phyloP scores from a whole-genome alignment of 35 echinoderm and acorn worm species.

The Diadema setosum region DNA sequence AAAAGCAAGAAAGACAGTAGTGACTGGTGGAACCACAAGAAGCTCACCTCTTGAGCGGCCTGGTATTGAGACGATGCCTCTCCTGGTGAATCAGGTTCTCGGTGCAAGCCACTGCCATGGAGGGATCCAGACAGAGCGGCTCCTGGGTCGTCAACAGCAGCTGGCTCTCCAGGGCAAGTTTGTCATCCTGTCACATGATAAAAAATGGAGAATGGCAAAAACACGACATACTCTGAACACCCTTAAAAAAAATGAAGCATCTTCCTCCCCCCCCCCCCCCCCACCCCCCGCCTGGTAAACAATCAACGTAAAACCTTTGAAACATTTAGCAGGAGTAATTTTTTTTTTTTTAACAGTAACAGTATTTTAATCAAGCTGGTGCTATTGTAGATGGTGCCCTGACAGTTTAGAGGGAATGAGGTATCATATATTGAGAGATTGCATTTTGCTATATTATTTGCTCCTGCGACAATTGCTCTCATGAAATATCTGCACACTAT shows the following conservation, averaged over 20 bases:
- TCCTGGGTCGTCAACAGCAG: conserved; percentile 90
- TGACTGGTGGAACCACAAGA: too few relatives aligned
- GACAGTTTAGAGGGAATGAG: too few relatives aligned
- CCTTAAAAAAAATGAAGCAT: neutral
- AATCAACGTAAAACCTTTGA: neutral
- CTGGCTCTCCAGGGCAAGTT: conserved; percentile 87
- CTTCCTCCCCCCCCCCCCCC: neutral
- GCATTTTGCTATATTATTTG: too few relatives aligned
- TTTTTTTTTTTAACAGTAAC: too few relatives aligned
- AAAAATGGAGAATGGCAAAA: neutral
- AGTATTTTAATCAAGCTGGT: too few relatives aligned
- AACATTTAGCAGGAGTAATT: too few relatives aligned
- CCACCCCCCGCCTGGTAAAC: neutral
- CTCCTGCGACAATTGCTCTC: too few relatives aligned
- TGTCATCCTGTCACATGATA: conserved; percentile 87
- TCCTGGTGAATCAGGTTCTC: conserved; percentile 77
- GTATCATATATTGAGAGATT: too few relatives aligned
- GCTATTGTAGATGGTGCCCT: too few relatives aligned
- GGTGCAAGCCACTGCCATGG: conserved; percentile 70
- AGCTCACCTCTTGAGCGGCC: conserved; percentile 74
- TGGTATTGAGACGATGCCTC: conserved; percentile 71
- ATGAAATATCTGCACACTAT: too few relatives aligned
- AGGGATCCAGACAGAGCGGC: conserved; percentile 90
- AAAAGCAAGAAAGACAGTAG: too few relatives aligned
- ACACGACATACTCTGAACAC: too few relatives aligned